Conservation (phyloP, 2,888 invertebrate genomes). For the Acanthoscelides obtectus region DNA sequence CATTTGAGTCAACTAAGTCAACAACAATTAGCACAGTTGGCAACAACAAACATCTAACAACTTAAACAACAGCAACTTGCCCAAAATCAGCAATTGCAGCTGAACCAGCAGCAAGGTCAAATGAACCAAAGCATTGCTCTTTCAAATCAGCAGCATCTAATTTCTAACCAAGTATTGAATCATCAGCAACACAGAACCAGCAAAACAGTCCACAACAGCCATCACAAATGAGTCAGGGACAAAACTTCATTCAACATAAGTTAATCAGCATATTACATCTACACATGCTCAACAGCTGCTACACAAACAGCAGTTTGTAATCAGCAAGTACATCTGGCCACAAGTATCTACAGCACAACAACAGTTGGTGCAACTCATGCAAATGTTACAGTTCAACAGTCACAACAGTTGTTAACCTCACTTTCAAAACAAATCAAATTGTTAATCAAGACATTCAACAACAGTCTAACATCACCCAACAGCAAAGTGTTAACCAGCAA, state of each 20-base stretch:
- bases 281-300: conserved; percentile 28
- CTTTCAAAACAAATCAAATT: conserved; percentile 29
- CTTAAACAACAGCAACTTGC: conserved; percentile 43
- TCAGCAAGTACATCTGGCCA: conserved; percentile 26
- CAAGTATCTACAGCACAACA: conserved; percentile 31
- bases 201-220: conserved; percentile 22
- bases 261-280: conserved; percentile 23
- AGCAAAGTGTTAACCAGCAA: conserved; percentile 21
- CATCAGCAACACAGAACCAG: conserved; percentile 30
- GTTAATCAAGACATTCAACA: conserved; percentile 15
- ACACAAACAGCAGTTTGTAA: conserved; percentile 26
- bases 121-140: conserved; percentile 33
- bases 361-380: conserved; percentile 48
- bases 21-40: conserved; percentile 8
- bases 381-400: conserved; percentile 46
- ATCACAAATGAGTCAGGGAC: conserved; percentile 21
- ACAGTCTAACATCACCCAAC: conserved; percentile 12
- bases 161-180: conserved; percentile 47
- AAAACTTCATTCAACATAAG: conserved; percentile 21
- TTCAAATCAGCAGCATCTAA: conserved; percentile 48
- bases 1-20: conserved; percentile 11
- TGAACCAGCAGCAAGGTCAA: conserved; percentile 21
- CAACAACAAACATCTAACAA: conserved; percentile 25
- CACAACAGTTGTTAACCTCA: conserved; percentile 48
- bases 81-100: conserved; percentile 32